A percentile compares a stretch with the other conserved stretches of the same genome.
These are phyloP conservation scores for Atherix ibis DNA, from an alignment of 2,888 invertebrate species.

Conservation along the genomic window DNA sequence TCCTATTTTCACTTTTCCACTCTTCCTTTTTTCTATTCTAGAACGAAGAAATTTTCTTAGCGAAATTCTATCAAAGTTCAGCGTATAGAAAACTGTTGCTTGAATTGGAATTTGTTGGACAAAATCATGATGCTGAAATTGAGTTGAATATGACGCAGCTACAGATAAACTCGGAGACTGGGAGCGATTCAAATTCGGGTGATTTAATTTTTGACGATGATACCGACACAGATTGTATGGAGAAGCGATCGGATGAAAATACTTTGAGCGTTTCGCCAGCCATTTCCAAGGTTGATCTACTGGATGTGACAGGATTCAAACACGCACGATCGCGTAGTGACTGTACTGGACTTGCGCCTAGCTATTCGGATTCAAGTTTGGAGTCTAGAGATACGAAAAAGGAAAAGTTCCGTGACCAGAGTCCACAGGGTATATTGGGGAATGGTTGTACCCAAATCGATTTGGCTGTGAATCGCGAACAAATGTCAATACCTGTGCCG, in stretches of 20 bases:
- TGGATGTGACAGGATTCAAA: constrained; percentile 11
- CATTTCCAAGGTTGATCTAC: constrained; percentile 10
- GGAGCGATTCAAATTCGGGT: constrained; percentile 14
- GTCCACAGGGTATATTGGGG: too few relatives aligned
- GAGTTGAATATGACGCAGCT: constrained; percentile 7
- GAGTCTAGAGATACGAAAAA: constrained; percentile 1
- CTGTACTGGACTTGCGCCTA: constrained; percentile 13
- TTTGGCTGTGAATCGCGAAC: too few relatives aligned
- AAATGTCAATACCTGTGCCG: not conserved
- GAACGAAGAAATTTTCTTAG: constrained; percentile 16
- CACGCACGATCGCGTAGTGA: constrained; percentile 17
- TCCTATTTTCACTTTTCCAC: too few relatives aligned
- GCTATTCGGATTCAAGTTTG: constrained; percentile 7
- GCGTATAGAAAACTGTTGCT: constrained; percentile 14
- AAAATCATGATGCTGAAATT: constrained; percentile 8
- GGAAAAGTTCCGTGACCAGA: not conserved
- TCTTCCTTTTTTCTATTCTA: constrained; percentile 4
- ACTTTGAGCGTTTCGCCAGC: constrained; percentile 1
- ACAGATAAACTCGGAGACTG: constrained; percentile 9
- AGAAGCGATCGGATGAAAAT: not conserved
- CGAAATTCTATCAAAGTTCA: constrained; percentile 15
- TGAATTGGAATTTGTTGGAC: constrained; percentile 14
- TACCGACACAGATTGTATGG: constrained; percentile 3
- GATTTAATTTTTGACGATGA: constrained; percentile 14
- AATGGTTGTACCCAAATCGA: too few relatives aligned